phyloP scores from a whole-genome alignment of 2,888 invertebrate genomes.

The Diogma glabrata region DNA sequence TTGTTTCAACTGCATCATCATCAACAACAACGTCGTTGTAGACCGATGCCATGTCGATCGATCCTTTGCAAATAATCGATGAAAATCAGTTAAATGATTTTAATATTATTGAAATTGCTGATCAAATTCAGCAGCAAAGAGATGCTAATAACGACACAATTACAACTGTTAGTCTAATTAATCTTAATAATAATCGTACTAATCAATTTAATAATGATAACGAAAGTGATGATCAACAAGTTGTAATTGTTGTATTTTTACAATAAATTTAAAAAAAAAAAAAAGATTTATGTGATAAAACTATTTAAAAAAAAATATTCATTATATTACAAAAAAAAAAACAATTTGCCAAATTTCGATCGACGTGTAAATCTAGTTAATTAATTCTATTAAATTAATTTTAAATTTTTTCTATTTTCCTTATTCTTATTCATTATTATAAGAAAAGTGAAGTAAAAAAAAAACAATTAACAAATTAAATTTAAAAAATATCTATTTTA shows the following conservation, averaged over 20 bases:
- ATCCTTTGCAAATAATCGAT: constrained; percentile 19
- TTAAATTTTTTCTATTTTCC: neutral
- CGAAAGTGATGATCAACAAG: constrained; percentile 8
- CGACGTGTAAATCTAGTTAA: constrained; percentile 5
- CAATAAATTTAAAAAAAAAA: neutral
- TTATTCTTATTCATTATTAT: too few relatives aligned
- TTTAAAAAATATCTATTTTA: constrained; percentile 12
- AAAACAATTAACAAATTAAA: constrained; percentile 5
- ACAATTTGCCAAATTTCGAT: constrained; percentile 9
- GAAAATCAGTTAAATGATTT: constrained; percentile 8
- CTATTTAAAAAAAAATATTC: too few relatives aligned
- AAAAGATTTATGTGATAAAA: too few relatives aligned
- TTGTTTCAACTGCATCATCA: neutral
- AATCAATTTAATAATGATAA: neutral
- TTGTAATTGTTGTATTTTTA: constrained; percentile 10
- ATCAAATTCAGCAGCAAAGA: constrained; percentile 8
- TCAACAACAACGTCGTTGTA: constrained; percentile 33
- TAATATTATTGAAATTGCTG: constrained; percentile 2
- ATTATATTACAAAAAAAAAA: too few relatives aligned
- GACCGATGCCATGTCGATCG: constrained; percentile 31
- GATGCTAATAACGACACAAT: neutral
- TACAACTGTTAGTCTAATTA: neutral
- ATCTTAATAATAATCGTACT: neutral
- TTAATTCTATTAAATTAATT: neutral
- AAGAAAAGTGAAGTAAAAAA: too few relatives aligned